Evolutionary conservation across 1,140 invertebrate genomes (phyloP), one percentile per base, ranked within the genome.

Genomic region (Drusus annulatus): DNA sequence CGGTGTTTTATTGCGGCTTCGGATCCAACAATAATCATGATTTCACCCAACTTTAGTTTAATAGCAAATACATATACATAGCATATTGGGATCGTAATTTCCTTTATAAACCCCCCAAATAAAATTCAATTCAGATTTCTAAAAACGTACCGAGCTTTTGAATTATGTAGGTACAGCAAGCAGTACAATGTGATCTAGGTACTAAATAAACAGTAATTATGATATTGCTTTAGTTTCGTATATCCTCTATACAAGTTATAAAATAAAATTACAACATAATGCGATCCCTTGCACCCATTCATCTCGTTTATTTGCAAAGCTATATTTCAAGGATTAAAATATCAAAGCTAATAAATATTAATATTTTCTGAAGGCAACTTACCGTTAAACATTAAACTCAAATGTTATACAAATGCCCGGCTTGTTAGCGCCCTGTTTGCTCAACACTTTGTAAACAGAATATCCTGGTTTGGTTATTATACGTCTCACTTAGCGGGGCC

Each of bases 311-410:
- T 83, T 83, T 83, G 65, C 78, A 23, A 28, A 78, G 81, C 81
- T 78, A 83, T 83, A 83, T 79, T 78, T 83, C 81, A 83, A 69
- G 81, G 81, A 83, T 83, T 83, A 83, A 83, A 83, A 83, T 83
- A 83, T 83, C 65, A 80, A 45, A 80, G 76, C 81, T 79, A 78
- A 80, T 83, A 78, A 83, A 83, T 83, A 78, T 80, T 45, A 10
- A 45, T 45, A 45, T 45, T 82, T 79, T 62, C 52, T 63, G 58
- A 65, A 45, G 36, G 16, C 56, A 76, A 82, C 25, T 54, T 76
- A 77, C 74, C 78, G 74, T 77, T 77, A 80, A 65, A 73, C 74
- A 80, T 80, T 80, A 83, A 83, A 82, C 54, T 79, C 78, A 78
- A 82, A 83, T 80, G 28, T 68, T 80, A 56, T 60, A 79, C 75